A percentile compares a stretch with the other conserved stretches of the same genome.
Conservation (phyloP, 2,113 vertebrate genomes). For the Thamnaconus septentrionalis region DNA sequence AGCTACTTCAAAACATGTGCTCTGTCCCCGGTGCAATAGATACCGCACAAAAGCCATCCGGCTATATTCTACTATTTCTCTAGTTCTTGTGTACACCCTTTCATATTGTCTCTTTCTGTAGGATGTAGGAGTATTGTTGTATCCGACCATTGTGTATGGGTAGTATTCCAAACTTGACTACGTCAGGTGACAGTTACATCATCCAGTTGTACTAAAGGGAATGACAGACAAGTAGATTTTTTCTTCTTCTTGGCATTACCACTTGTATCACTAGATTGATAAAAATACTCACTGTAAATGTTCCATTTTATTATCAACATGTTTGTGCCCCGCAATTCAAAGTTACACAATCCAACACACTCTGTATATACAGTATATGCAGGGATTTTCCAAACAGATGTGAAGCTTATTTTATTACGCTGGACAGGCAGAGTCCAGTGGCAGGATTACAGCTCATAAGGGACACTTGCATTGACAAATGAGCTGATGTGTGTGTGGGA, state of each 20-base stretch:
- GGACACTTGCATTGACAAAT: slow-evolving; percentile 4
- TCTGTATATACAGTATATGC: too few species aligned
- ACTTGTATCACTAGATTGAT: slow-evolving; percentile 8
- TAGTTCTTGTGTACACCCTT: slow-evolving; percentile 44
- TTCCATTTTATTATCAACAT: too few species aligned
- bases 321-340: too few species aligned
- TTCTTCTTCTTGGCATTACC: too few species aligned
- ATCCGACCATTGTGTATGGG: slow-evolving; percentile 47
- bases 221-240: slow-evolving; percentile 15
- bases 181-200: slow-evolving; percentile 68
- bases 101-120: slow-evolving; percentile 43
- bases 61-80: slow-evolving; percentile 49
- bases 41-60: slow-evolving; percentile 39
- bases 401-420: too few species aligned
- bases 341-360: too few species aligned
- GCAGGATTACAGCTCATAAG: slow-evolving; percentile 26
- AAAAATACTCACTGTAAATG: slow-evolving; percentile 35
- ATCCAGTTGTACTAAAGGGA: slow-evolving; percentile 60
- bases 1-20: slow-evolving; percentile 49
- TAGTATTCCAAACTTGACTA: slow-evolving; percentile 26
- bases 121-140: slow-evolving; percentile 39
- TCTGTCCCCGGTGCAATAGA: slow-evolving; percentile 24
- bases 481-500: slow-evolving; percentile 15
- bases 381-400: too few species aligned
- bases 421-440: not conserved